Percentiles rank a stretch among this genome's conserved stretches.
phyloP scores from a whole-genome alignment of 2,113 vertebrate genomes.

The Pseudonaja textilis region DNA sequence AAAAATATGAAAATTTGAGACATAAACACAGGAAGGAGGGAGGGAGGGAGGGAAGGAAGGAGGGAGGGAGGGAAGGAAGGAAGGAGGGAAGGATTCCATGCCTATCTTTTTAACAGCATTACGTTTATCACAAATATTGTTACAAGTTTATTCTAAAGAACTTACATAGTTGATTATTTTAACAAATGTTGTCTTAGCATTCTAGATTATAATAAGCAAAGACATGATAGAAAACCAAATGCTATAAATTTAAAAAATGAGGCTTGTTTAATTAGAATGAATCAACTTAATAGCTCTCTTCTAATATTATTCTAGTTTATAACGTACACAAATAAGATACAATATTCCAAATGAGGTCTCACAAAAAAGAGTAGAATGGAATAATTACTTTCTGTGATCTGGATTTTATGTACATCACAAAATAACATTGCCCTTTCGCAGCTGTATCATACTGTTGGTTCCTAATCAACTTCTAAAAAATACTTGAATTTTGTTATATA shows the following conservation, averaged over 20 bases:
- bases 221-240: neutral
- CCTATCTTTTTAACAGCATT: neutral
- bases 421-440: neutral
- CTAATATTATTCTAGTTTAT: neutral
- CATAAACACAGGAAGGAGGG: neutral
- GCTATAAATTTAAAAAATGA: neutral
- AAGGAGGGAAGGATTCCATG: neutral
- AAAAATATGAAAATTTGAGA: neutral
- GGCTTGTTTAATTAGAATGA: neutral
- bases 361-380: neutral
- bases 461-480: neutral
- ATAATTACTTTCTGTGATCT: neutral
- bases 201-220: neutral
- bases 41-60: neutral
- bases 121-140: neutral
- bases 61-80: no score
- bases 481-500: neutral
- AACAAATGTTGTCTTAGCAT: neutral
- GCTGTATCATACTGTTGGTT: neutral
- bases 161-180: neutral
- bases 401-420: neutral
- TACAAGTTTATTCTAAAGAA: neutral
- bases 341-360: neutral
- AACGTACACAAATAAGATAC: neutral
- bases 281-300: neutral